Base-by-base conservation (phyloP, 2,113 vertebrate species). In the Stomatorhinus ivindoensis region DNA sequence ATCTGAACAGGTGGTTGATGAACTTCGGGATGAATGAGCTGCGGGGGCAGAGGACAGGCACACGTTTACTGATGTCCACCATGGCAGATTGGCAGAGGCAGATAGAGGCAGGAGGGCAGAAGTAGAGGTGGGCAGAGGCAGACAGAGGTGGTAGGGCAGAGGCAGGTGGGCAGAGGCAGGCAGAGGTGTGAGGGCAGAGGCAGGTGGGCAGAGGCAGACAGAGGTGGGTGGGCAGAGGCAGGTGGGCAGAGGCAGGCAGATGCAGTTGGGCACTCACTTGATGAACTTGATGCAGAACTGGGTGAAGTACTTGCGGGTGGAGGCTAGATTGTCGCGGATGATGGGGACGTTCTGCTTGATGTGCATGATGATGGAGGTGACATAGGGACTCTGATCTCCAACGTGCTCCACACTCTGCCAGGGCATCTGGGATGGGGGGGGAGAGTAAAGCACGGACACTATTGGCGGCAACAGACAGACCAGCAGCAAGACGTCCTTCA, bases 271-370 rank as follows among this genome's bases (percentile, higher is more conserved):
- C 13, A 94, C 94, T 96, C 92, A 99, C 98, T 99, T 99, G 84
- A 98, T 99, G 94, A 99, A 99, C 91, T 99, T 99, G 89, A 99
- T 99, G 95, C 98, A 99, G 96, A 99, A 99, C 93, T 99, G 98
- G 4, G 98, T 99, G 95, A 99, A 99, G 94, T 99, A 99, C 94
- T 99, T 99, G 48, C 98, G 97, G 0, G 98, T 99, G 84, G 98
- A 99, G 88, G 98, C 98, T 94, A 99, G 95, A 92, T 98, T 99
- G 95, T 99, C 98, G 0, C 98, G 96, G 93, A 99, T 97, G 95
- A 98, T 97, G 24, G 98, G 98, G 89, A 99, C 98, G 0, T 99
- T 99, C 93, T 99, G 98, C 84, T 99, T 99, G 24, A 99, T 97
- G 94, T 99, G 98, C 90, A 98, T 97, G 94, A 99, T 99, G 92